Conservation (phyloP, 1,140 invertebrate genomes). For the Apocrypta bakeri region DNA sequence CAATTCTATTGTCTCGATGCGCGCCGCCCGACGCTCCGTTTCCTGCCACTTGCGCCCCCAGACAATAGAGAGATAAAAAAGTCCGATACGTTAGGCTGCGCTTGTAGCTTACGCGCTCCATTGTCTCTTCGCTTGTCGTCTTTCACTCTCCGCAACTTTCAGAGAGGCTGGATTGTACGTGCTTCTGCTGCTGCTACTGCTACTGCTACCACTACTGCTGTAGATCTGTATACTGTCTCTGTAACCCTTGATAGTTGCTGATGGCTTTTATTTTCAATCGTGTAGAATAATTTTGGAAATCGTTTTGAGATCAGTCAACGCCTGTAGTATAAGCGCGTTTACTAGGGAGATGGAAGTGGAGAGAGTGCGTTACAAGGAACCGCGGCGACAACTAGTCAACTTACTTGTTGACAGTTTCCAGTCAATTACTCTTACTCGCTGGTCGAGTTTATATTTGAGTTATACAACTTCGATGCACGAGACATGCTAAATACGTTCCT, state of each 20-base stretch:
- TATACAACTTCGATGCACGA: no score
- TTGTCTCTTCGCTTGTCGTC: not conserved
- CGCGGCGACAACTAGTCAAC: not conserved
- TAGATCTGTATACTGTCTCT: no score
- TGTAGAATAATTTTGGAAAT: no score
- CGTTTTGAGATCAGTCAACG: no score
- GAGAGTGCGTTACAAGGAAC: not conserved
- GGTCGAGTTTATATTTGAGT: not conserved
- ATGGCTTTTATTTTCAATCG: no score
- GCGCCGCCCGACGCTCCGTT: not conserved
- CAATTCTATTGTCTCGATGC: constrained; percentile 44
- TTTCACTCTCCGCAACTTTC: not conserved
- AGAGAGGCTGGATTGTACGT: not conserved
- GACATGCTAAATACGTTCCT: no score
- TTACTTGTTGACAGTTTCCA: not conserved
- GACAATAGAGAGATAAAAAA: constrained; percentile 16
- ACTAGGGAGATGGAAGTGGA: not conserved
- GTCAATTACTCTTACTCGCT: not conserved
- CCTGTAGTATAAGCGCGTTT: no score
- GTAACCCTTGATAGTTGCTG: no score
- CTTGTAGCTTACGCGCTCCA: constrained; percentile 1
- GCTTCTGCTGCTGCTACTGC: no score
- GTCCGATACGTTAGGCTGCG: constrained; percentile 11
- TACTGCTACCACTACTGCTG: no score
- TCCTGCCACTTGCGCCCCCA: constrained; percentile 2